phyloP scores from a whole-genome alignment of 2,888 invertebrate genomes.

The Apamea anceps region DNA sequence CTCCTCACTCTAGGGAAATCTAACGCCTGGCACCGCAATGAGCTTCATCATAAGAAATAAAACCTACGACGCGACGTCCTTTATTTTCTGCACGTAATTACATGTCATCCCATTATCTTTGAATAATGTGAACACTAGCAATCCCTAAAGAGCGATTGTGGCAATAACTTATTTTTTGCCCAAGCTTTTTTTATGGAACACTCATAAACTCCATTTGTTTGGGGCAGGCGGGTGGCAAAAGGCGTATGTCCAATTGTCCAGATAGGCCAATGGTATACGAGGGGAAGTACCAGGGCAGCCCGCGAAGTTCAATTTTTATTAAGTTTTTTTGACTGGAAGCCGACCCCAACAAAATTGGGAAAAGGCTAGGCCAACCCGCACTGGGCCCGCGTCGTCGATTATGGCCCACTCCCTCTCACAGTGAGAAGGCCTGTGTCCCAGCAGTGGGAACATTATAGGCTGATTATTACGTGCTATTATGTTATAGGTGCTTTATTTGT shows the following conservation, averaged over 20 bases:
- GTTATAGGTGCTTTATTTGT: background rate
- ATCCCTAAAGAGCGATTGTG: conserved; percentile 44
- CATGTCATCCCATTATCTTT: conserved; percentile 60
- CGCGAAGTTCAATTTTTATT: background rate
- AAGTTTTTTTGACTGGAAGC: background rate
- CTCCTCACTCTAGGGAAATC: conserved; percentile 69
- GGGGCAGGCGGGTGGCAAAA: background rate
- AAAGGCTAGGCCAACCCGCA: too few species aligned
- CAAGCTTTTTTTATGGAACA: conserved; percentile 16
- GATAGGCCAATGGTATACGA: background rate
- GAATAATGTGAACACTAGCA: conserved; percentile 57
- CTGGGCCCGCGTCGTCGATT: too few species aligned
- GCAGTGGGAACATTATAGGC: too few species aligned
- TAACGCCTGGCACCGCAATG: conserved; percentile 63
- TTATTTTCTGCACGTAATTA: conserved; percentile 63
- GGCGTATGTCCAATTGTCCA: background rate
- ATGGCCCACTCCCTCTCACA: too few species aligned
- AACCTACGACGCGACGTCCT: conserved; percentile 49
- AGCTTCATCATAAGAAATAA: conserved; percentile 68
- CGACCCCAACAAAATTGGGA: too few species aligned
- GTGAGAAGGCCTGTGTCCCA: too few species aligned
- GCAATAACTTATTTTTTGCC: conserved; percentile 40
- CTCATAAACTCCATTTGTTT: conserved; percentile 32
- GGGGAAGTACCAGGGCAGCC: too few species aligned
- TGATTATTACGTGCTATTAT: too few species aligned